Conservation (phyloP, 2,888 invertebrate species). For the Hololepta plana region DNA sequence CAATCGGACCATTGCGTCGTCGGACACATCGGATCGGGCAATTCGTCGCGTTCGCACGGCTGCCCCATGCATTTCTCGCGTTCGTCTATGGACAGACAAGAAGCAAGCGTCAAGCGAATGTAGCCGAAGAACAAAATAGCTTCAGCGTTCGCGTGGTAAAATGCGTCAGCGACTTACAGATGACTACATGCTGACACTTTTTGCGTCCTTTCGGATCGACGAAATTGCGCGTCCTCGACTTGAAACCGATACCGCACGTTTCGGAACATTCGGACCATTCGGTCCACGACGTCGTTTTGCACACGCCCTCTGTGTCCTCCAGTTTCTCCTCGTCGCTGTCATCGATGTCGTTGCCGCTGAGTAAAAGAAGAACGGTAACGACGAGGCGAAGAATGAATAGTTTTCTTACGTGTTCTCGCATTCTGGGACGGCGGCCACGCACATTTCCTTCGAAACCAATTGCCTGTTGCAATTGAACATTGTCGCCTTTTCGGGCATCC, state of each 20-base stretch:
- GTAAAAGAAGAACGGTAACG: no score
- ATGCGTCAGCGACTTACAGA: conserved; percentile 26
- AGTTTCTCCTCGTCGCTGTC: conserved; percentile 10
- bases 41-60: conserved; percentile 39
- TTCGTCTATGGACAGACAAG: conserved; percentile 39
- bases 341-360: conserved; percentile 2
- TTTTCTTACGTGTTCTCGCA: conserved; percentile 29
- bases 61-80: conserved; percentile 65
- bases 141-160: no score
- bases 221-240: conserved; percentile 58
- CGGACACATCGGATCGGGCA: conserved; percentile 46
- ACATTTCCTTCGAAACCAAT: conserved; percentile 78
- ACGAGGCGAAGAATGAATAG: no score
- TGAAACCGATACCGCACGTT: conserved; percentile 64
- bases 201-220: conserved; percentile 57
- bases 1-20: conserved; percentile 83
- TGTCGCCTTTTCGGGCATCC: conserved; percentile 50
- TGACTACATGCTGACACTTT: conserved; percentile 59
- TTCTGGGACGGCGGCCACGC: conserved; percentile 56
- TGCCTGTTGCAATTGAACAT: conserved; percentile 53
- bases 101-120: not conserved
- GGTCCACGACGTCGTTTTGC: conserved; percentile 55
- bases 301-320: conserved; percentile 31
- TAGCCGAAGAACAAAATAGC: no score
- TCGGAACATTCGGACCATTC: conserved; percentile 76